Evolutionary conservation across 2,797 vertebrate genomes (phyloP).

Genomic region (Saguinus oedipus): DNA sequence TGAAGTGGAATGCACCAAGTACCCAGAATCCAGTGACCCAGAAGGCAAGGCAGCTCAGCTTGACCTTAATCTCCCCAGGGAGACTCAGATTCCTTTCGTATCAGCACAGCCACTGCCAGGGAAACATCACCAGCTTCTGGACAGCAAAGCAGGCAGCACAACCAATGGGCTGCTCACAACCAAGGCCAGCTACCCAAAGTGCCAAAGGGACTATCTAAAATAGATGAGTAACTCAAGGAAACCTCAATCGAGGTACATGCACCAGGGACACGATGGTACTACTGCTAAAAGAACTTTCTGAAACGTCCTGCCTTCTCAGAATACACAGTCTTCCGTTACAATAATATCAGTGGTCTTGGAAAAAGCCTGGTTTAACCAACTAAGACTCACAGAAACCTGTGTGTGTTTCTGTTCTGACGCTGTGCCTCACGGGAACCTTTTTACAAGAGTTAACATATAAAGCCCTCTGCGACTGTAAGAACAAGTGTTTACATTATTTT

Average conservation of each 20-base stretch:
- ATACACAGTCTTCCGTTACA: slow-evolving; percentile 21
- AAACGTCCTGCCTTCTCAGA: slow-evolving; percentile 32
- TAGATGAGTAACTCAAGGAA: neutral
- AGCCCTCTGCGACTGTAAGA: neutral
- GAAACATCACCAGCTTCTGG: neutral
- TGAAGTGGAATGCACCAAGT: neutral
- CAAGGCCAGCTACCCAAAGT: slow-evolving; percentile 34
- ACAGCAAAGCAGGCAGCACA: neutral
- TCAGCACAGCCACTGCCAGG: neutral
- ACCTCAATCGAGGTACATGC: neutral
- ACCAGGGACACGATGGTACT: neutral
- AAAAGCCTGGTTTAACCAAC: slow-evolving; percentile 29
- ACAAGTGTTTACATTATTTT: neutral
- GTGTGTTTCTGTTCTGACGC: neutral
- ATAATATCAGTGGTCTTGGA: neutral
- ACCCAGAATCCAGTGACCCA: neutral
- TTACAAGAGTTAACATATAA: neutral
- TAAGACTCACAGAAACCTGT: neutral
- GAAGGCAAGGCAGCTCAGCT: neutral
- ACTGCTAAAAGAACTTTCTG: neutral
- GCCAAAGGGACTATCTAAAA: slow-evolving; percentile 13
- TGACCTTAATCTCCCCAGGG: slow-evolving; percentile 18
- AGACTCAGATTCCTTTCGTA: slow-evolving; percentile 45
- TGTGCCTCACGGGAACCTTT: neutral
- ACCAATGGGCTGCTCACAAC: neutral